Base-by-base conservation (phyloP, 2,888 invertebrate species). In the Rosalia funebris region DNA sequence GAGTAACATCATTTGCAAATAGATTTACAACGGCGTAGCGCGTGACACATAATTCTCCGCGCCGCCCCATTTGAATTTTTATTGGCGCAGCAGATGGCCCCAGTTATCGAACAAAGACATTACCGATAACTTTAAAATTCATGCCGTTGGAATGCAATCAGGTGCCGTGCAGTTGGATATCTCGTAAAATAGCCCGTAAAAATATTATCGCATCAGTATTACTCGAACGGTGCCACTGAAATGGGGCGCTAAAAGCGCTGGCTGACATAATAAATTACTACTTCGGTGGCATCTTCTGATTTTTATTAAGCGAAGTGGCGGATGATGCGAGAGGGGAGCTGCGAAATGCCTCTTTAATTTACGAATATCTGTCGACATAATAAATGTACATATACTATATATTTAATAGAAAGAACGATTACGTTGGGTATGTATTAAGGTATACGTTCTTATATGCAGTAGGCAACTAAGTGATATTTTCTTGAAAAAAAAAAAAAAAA, bases 201-300 rank as follows among this genome's bases (percentile, higher is more conserved):
- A 72, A 69, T 73, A 74, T 73, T 71, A 72, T 73, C 70, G 66
- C 65, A 56, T 62, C 65, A 60, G 70, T 70, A 67, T 68, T 70
- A 55, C 54, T 60, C 60, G 59, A 3, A 58, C 62, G 61, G 65
- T 42, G 60, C 54, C 54, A 57, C 57, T 65, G 57, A 66, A 69
- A 69, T 68, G 58, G 65, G 60, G 58, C 63, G 63, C 57, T 65
- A 68, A 65, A 62, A 68, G 65, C 63, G 54, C 60, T 54, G 61
- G 36, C 42, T 59, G 62, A 67, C 63, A 62, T 70, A 68, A 67
- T 70, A 66, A 67, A 70, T 66, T 62, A 65, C 66, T 32, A 64
- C 63, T 60, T 66, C 50, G 60, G 59, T 55, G 53, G 45, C 56
- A 60, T 48, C 48, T 64, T 42, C 47, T 58, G 60, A 65, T 63